Evolutionary conservation across 2,888 invertebrate genomes (phyloP).

Genomic region (Scelioninae gen. 1): DNA sequence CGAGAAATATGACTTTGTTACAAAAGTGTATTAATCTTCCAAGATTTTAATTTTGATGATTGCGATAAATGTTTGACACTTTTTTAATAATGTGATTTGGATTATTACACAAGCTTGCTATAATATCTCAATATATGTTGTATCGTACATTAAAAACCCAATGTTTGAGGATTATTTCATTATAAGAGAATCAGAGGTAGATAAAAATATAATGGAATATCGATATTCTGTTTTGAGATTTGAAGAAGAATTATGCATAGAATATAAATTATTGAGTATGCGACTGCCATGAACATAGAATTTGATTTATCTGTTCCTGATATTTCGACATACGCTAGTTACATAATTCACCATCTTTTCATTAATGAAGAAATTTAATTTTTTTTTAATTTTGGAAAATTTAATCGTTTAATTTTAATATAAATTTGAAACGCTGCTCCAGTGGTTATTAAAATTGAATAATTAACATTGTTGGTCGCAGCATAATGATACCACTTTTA

Average conservation of each 20-base stretch:
- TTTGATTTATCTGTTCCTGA: not conserved
- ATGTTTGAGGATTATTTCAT: not conserved
- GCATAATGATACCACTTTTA: constrained; percentile 30
- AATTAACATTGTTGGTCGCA: constrained; percentile 3
- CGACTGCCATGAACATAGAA: not conserved
- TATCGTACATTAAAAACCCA: too few relatives aligned
- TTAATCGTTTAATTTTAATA: not conserved
- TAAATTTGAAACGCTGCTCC: constrained; percentile 1
- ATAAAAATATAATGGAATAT: not conserved
- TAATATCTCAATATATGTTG: constrained; percentile 11
- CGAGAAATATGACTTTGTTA: constrained; percentile 55
- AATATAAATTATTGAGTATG: not conserved
- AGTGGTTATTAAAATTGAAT: constrained; percentile 15
- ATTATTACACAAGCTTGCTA: not conserved
- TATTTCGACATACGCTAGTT: not conserved
- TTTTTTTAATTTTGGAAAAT: too few relatives aligned
- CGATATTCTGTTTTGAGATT: not conserved
- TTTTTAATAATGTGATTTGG: too few relatives aligned
- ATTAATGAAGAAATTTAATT: not conserved
- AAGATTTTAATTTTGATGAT: constrained; percentile 45
- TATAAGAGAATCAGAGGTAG: not conserved
- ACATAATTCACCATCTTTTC: not conserved
- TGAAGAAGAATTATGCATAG: not conserved
- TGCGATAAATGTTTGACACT: constrained; percentile 38
- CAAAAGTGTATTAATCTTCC: constrained; percentile 49